These are phyloP conservation scores for Epirrita christyi DNA, from an alignment of 2,888 invertebrate genomes.

Conservation along the genomic window DNA sequence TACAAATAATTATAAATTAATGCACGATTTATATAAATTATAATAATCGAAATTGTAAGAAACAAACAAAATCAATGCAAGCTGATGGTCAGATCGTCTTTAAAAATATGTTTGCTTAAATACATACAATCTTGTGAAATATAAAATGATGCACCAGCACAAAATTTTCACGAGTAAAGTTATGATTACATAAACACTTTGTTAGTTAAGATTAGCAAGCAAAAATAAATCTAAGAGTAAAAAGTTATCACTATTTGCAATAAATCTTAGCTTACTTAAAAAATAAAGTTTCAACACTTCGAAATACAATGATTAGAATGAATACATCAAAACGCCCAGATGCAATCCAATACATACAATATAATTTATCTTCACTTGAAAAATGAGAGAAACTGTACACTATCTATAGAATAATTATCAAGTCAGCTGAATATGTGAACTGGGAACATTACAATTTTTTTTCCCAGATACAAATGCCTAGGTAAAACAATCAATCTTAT, in stretches of 20 bases:
- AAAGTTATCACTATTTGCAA: constrained; percentile 3
- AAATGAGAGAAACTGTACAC: not conserved
- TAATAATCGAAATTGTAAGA: constrained; percentile 5
- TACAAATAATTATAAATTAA: constrained; percentile 3
- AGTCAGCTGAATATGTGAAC: not conserved
- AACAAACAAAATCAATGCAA: constrained; percentile 11
- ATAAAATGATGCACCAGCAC: constrained; percentile 21
- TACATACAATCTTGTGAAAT: not conserved
- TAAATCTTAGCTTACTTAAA: constrained; percentile 12
- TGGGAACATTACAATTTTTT: not conserved
- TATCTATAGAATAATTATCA: not conserved
- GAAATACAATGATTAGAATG: not conserved
- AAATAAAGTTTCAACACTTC: not conserved
- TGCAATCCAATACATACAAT: not conserved
- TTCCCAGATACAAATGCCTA: not conserved
- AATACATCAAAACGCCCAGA: not conserved
- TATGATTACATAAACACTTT: constrained; percentile 7
- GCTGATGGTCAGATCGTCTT: constrained; percentile 8
- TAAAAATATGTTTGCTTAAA: not conserved
- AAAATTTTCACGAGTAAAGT: constrained; percentile 5
- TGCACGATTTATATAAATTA: constrained; percentile 1
- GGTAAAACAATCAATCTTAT: no score
- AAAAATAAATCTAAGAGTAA: constrained; percentile 3
- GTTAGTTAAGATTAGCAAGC: constrained; percentile 13
- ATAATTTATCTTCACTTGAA: not conserved